Conservation (phyloP, 2,113 vertebrate species). For the Microcebus griseorufus region DNA sequence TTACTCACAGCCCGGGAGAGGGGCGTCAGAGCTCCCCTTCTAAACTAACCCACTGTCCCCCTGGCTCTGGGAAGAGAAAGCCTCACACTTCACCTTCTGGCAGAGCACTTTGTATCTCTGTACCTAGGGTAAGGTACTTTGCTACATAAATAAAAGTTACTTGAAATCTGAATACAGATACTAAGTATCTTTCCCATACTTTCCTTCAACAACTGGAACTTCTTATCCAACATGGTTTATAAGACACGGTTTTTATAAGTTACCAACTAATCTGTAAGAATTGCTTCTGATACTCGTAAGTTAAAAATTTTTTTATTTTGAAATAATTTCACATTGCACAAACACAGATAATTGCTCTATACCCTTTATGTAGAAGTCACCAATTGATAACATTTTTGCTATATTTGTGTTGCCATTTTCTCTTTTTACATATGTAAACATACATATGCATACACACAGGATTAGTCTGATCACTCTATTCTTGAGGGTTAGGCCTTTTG, state of each 20-base stretch:
- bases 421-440: background rate
- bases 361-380: background rate
- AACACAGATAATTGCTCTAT: background rate
- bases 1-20: background rate
- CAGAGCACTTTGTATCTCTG: background rate
- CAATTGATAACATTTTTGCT: background rate
- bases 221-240: background rate
- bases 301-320: background rate
- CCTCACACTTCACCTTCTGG: background rate
- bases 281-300: background rate
- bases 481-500: background rate
- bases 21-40: background rate
- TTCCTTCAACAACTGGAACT: background rate
- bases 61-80: background rate
- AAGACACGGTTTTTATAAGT: background rate
- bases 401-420: background rate
- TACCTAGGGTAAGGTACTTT: background rate
- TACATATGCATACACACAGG: background rate
- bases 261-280: background rate
- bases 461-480: background rate
- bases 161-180: background rate
- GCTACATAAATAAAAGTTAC: background rate
- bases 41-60: background rate
- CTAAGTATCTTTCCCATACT: background rate
- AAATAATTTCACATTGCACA: background rate